Evolutionary conservation across 2,113 vertebrate species (phyloP).

Genomic region (Chaetura pelagica): DNA sequence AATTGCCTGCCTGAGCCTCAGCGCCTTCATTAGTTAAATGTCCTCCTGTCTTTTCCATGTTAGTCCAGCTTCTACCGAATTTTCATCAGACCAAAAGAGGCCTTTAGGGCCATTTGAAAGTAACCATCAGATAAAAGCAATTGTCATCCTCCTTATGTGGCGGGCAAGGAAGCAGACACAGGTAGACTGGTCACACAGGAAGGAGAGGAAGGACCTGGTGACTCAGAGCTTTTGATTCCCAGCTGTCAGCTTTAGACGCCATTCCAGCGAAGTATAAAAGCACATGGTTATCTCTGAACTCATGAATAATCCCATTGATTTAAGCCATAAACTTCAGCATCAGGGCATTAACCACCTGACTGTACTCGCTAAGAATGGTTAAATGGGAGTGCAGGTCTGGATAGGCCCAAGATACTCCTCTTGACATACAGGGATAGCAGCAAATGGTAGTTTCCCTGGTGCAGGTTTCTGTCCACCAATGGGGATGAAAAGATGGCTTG

Average conservation of each 20-base stretch:
- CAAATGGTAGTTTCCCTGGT: not conserved
- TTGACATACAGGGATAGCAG: not conserved
- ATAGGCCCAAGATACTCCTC: not conserved
- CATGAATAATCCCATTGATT: conserved; percentile 46
- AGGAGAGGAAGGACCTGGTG: conserved; percentile 68
- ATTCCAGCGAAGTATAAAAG: conserved; percentile 40
- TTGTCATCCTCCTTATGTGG: conserved; percentile 62
- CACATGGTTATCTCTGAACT: conserved; percentile 54
- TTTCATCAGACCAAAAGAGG: conserved; percentile 70
- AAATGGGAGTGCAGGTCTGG: not conserved
- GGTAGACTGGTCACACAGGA: conserved; percentile 71
- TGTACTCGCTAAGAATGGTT: not conserved
- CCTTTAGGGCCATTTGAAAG: conserved; percentile 72
- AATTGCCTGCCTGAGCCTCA: conserved; percentile 10
- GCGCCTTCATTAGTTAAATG: conserved; percentile 33
- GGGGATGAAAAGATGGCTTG: not conserved
- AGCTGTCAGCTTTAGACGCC: conserved; percentile 54
- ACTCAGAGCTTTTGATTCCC: conserved; percentile 71
- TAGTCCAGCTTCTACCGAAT: conserved; percentile 42
- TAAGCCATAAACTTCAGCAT: conserved; percentile 40
- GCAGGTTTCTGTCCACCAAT: not conserved
- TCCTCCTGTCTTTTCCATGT: not conserved
- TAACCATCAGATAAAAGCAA: conserved; percentile 64
- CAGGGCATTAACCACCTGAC: not conserved
- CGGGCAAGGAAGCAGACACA: conserved; percentile 74